Conservation (phyloP, 2,888 invertebrate species). For the Beris morrisii region DNA sequence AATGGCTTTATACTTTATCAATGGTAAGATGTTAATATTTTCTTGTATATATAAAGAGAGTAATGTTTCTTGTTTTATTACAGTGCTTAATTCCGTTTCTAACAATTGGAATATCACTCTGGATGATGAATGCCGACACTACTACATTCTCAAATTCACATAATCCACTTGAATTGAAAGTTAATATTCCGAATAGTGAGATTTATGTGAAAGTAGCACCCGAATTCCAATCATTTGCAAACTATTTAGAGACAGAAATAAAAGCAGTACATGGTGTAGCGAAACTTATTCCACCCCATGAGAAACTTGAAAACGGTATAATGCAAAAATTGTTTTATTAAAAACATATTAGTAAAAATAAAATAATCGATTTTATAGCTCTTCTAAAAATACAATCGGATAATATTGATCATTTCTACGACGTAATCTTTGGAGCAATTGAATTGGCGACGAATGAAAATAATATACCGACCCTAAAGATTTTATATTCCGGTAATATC, state of each 20-base stretch:
- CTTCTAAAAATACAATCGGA: conserved; percentile 46
- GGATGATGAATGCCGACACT: conserved; percentile 47
- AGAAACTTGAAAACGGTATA: conserved; percentile 23
- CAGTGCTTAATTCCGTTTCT: conserved; percentile 47
- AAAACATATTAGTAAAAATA: neutral
- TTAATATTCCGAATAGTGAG: conserved; percentile 41
- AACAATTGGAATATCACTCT: conserved; percentile 44
- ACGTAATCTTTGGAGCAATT: conserved; percentile 49
- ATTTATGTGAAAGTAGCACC: conserved; percentile 30
- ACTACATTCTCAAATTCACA: conserved; percentile 42
- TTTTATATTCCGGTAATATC: conserved; percentile 58
- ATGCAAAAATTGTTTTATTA: neutral
- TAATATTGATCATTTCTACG: conserved; percentile 50
- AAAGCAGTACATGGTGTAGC: conserved; percentile 13
- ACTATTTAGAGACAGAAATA: conserved; percentile 23
- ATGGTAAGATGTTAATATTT: conserved; percentile 45
- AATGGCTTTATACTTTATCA: conserved; percentile 46
- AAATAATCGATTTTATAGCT: conserved; percentile 41
- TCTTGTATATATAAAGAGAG: conserved; percentile 1
- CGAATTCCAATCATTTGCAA: conserved; percentile 9
- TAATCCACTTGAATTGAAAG: conserved; percentile 44
- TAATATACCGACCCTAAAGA: conserved; percentile 43
- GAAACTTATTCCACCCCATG: conserved; percentile 13
- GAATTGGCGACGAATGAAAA: conserved; percentile 41
- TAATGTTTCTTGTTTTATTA: conserved; percentile 6